A percentile compares a stretch with the other conserved stretches of the same genome.
phyloP scores from a whole-genome alignment of 2,113 vertebrate species.

The Chelonoidis abingdonii region DNA sequence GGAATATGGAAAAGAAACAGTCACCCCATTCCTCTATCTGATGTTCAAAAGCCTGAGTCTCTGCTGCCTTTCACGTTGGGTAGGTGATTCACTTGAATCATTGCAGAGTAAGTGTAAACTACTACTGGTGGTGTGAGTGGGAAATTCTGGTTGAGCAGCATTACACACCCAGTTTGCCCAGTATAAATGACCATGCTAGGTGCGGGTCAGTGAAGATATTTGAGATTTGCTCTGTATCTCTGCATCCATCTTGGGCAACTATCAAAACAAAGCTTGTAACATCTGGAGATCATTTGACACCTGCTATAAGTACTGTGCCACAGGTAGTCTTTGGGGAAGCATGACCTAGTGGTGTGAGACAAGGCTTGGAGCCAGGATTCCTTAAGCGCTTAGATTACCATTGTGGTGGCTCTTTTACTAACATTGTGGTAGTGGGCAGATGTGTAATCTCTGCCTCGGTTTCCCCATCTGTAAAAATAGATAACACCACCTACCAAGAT shows the following conservation, averaged over 20 bases:
- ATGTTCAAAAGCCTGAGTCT: neutral
- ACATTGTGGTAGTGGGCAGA: neutral
- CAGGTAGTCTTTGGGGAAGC: neutral
- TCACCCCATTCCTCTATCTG: neutral
- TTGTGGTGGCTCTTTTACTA: neutral
- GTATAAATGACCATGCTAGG: neutral
- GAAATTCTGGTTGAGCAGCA: fast-evolving
- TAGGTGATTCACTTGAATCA: neutral
- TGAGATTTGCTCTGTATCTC: neutral
- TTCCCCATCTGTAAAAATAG: neutral
- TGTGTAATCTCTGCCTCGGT: neutral
- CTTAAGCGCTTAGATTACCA: neutral
- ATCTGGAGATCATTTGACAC: neutral
- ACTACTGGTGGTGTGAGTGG: fast-evolving
- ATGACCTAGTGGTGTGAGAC: neutral
- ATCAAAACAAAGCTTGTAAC: neutral
- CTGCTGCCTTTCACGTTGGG: neutral
- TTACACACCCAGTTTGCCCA: neutral
- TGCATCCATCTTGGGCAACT: fast-evolving
- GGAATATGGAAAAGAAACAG: neutral
- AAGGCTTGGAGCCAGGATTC: neutral
- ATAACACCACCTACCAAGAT: neutral
- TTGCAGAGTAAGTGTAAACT: neutral
- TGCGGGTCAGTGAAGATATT: neutral
- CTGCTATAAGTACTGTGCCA: neutral